These are phyloP conservation scores for Wiebesia pumilae DNA, from an alignment of 1,140 invertebrate genomes.

Conservation along the genomic window DNA sequence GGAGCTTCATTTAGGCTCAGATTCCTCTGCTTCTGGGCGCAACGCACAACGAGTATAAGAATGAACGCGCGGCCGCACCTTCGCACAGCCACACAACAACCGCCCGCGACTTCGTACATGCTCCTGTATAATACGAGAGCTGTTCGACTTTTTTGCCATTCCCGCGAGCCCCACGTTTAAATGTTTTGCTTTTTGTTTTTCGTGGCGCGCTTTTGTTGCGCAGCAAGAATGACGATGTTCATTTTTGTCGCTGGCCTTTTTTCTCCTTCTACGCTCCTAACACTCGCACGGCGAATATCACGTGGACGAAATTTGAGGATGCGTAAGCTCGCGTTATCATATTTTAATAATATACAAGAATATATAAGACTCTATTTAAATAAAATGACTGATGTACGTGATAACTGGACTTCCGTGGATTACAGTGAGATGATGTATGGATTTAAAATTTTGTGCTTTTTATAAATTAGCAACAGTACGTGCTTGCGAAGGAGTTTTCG, in stretches of 20 bases:
- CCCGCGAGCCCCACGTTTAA: background rate
- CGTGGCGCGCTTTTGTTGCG: slow-evolving; percentile 21
- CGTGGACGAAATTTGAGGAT: background rate
- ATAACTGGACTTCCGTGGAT: background rate
- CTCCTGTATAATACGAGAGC: slow-evolving; percentile 22
- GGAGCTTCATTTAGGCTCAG: slow-evolving; percentile 44
- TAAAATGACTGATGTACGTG: background rate
- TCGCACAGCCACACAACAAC: background rate
- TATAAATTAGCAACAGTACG: too few species aligned
- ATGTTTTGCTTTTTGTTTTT: slow-evolving; percentile 27
- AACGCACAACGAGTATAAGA: background rate
- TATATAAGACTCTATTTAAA: slow-evolving; percentile 6
- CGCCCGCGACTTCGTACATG: slow-evolving; percentile 18
- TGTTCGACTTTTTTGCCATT: background rate
- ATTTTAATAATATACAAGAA: background rate
- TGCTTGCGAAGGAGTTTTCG: too few species aligned
- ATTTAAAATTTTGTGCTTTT: background rate
- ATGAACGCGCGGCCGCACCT: slow-evolving; percentile 33
- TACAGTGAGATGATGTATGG: background rate
- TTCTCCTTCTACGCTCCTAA: background rate
- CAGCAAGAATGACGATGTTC: slow-evolving; percentile 10
- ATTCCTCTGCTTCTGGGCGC: background rate
- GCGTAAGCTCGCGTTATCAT: background rate
- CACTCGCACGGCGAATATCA: background rate
- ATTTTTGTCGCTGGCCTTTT: slow-evolving; percentile 7